Conservation (phyloP, 2,888 invertebrate species). For the Cosmorhoe ocellata region DNA sequence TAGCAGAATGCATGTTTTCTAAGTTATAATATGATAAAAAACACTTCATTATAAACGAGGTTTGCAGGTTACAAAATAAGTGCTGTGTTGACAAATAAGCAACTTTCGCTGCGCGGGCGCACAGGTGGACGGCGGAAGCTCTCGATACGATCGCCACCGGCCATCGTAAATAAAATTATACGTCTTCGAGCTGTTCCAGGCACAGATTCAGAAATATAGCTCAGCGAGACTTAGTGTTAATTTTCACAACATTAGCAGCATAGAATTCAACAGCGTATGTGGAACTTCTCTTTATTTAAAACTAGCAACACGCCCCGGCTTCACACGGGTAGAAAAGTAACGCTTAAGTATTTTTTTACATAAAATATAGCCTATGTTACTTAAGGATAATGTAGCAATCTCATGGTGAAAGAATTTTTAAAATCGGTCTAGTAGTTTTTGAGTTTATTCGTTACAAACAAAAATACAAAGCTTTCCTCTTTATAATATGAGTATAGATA, state of each 20-base stretch:
- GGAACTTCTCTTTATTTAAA: too few relatives aligned
- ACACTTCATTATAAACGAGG: slow-evolving; percentile 26
- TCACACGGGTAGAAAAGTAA: too few relatives aligned
- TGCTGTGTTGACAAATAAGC: slow-evolving; percentile 65
- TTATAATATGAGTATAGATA: too few relatives aligned
- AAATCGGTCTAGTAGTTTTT: too few relatives aligned
- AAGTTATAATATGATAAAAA: slow-evolving; percentile 21
- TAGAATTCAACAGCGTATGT: too few relatives aligned
- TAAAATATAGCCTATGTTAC: too few relatives aligned
- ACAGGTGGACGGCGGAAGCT: slow-evolving; percentile 52
- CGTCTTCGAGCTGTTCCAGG: slow-evolving; percentile 36
- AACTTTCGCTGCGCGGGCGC: slow-evolving; percentile 67
- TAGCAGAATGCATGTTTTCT: not conserved
- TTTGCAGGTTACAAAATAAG: slow-evolving; percentile 33
- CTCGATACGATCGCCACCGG: slow-evolving; percentile 39
- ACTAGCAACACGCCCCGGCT: too few relatives aligned
- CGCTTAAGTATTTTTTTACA: too few relatives aligned
- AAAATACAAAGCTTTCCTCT: too few relatives aligned
- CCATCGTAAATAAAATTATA: slow-evolving; percentile 48
- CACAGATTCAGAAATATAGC: slow-evolving; percentile 14
- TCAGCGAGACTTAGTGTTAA: not conserved
- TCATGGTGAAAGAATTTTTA: too few relatives aligned
- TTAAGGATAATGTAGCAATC: too few relatives aligned
- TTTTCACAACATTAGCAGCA: not conserved
- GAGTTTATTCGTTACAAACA: too few relatives aligned